These are phyloP conservation scores for Hydrochoerus hydrochaeris DNA, from an alignment of 2,113 vertebrate species.

Conservation along the genomic window DNA sequence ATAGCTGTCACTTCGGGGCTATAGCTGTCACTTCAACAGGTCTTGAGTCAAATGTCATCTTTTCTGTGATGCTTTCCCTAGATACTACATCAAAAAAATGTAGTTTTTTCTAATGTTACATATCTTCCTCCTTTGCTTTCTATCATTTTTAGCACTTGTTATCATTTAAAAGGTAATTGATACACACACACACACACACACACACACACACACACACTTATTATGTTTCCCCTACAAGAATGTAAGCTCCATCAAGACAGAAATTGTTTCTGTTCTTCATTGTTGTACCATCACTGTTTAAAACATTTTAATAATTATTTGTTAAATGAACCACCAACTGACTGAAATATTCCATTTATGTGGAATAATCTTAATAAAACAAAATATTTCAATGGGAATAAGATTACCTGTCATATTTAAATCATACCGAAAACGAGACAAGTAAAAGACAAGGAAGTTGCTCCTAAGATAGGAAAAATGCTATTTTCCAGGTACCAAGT, in stretches of 20 bases:
- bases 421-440: background rate
- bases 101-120: background rate
- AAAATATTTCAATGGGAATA: background rate
- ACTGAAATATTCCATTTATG: slow-evolving; percentile 37
- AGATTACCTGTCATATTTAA: slow-evolving; percentile 22
- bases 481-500: background rate
- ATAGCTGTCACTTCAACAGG: background rate
- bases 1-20: background rate
- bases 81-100: background rate
- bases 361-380: slow-evolving; percentile 15
- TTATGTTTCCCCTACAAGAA: background rate
- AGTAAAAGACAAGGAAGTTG: slow-evolving; percentile 20
- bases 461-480: slow-evolving; percentile 31
- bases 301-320: slow-evolving; percentile 19
- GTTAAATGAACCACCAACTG: slow-evolving; percentile 20
- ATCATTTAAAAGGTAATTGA: background rate
- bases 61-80: background rate
- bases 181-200: background rate
- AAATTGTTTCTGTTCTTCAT: background rate
- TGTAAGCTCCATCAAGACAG: background rate
- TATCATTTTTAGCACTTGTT: background rate
- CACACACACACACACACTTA: background rate
- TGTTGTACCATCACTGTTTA: background rate
- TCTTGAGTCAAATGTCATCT: background rate
- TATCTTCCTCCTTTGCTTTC: background rate